Conservation (phyloP, 2,888 invertebrate species). For the Amitus sp. region DNA sequence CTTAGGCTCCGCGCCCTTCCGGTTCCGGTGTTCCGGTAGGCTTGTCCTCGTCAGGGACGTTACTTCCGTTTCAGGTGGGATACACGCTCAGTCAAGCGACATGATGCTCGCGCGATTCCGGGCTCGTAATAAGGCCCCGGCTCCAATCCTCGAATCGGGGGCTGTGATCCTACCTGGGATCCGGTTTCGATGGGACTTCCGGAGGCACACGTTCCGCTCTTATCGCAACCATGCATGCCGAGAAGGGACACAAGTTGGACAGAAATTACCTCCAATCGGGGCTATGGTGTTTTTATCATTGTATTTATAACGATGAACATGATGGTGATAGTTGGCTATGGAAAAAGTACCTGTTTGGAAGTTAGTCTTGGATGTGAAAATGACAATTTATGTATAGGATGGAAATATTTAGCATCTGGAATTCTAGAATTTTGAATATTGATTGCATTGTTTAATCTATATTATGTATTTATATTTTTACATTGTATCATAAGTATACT, state of each 20-base stretch:
- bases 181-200: constrained; percentile 46
- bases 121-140: constrained; percentile 30
- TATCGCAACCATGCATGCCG: constrained; percentile 5
- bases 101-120: constrained; percentile 43
- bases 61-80: constrained; percentile 54
- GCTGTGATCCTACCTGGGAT: constrained; percentile 42
- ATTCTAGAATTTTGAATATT: no score
- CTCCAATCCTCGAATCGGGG: constrained; percentile 5
- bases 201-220: constrained; percentile 17
- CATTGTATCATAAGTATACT: no score
- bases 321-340: no score
- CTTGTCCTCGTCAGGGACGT: constrained; percentile 51
- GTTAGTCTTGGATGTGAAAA: no score
- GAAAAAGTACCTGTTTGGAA: no score
- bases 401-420: no score
- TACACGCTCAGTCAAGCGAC: constrained; percentile 62
- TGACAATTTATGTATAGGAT: no score
- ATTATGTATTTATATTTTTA: no score
- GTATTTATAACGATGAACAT: no score
- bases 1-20: constrained; percentile 64
- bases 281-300: no score
- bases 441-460: no score
- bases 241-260: background rate
- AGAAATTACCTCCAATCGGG: background rate
- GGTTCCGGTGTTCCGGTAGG: constrained; percentile 67